These are phyloP conservation scores for Coendou prehensilis DNA, from an alignment of 2,797 vertebrate species.

Conservation along the genomic window DNA sequence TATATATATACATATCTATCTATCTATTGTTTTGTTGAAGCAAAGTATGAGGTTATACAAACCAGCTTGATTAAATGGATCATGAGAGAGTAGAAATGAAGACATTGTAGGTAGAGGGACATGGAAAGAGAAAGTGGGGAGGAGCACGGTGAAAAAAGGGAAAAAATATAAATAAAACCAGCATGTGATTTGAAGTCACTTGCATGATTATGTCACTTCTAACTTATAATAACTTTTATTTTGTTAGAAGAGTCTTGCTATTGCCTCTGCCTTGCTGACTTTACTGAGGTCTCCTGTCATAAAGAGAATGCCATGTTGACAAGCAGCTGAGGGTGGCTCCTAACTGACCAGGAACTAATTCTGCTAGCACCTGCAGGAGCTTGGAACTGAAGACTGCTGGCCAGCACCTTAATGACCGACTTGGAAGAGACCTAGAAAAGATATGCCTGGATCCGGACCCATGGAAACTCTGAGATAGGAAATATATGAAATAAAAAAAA, in stretches of 20 bases:
- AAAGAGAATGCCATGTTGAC: rapidly evolving
- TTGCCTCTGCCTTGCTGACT: not conserved
- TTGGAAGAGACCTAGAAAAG: not conserved
- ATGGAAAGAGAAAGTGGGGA: not conserved
- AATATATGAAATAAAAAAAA: not conserved
- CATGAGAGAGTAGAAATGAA: not conserved
- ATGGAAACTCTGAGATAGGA: not conserved
- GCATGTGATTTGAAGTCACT: not conserved
- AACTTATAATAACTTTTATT: not conserved
- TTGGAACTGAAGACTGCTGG: not conserved
- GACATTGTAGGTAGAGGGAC: not conserved
- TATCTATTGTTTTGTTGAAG: not conserved
- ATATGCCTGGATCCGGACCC: not conserved
- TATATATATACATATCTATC: not conserved
- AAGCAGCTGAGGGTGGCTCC: not conserved
- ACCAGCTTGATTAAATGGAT: not conserved
- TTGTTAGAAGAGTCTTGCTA: not conserved
- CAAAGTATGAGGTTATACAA: not conserved
- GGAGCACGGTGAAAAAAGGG: not conserved
- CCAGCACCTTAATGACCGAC: not conserved
- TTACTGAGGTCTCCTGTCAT: not conserved
- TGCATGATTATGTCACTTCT: not conserved
- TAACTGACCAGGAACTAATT: not conserved
- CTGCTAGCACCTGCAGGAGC: not conserved
- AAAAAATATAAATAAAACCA: not conserved